Evolutionary conservation across 2,888 invertebrate species (phyloP), one percentile per base, ranked within the genome.

Genomic region (Amaurobius ferox): DNA sequence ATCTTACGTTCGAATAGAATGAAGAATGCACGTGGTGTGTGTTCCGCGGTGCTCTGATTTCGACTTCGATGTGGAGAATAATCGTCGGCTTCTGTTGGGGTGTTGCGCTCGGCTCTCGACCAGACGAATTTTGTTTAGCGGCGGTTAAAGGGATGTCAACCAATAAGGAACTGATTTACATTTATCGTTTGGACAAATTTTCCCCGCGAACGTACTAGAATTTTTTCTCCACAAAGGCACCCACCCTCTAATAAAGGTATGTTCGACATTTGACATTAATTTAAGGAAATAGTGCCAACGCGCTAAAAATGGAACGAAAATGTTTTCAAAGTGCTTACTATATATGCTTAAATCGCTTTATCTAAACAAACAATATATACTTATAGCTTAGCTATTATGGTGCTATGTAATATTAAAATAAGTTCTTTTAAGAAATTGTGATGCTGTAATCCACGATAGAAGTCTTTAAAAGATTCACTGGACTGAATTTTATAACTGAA

Each of bases 11-110:
- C 30, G 61, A 19, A 16, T 62, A 66, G 68, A 48, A 64, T 70
- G 81, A 71, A 77, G 72, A 72, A 85, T 85, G 77, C 83, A 85
- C 83, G 83, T 85, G 76, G 76, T 71, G 81, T 76, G 83, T 55
- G 35, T 74, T 68, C 61, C 66, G 55, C 68, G 81, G 61, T 81
- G 81, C 74, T 81, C 81, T 62, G 74, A 55, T 81, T 81, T 77
- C 72, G 32, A 48, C 77, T 48, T 48, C 76, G 81, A 55, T 70
- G 62, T 44, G 62, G 35, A 32, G 62, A 55, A 40, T 40, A 23
- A 48, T 77, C 83, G 71, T 71, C 64, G 77, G 77, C 55, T 77
- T 48, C 55, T 28, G 13, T 81, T 61, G 61, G 74, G 81, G 79
- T n/a, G 67, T 32, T 61, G 30, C 35, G 29, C 32, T 72, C 55